These are phyloP conservation scores for Hirtodrosophila duncani DNA, from an alignment of 2,888 invertebrate species.

Conservation along the genomic window DNA sequence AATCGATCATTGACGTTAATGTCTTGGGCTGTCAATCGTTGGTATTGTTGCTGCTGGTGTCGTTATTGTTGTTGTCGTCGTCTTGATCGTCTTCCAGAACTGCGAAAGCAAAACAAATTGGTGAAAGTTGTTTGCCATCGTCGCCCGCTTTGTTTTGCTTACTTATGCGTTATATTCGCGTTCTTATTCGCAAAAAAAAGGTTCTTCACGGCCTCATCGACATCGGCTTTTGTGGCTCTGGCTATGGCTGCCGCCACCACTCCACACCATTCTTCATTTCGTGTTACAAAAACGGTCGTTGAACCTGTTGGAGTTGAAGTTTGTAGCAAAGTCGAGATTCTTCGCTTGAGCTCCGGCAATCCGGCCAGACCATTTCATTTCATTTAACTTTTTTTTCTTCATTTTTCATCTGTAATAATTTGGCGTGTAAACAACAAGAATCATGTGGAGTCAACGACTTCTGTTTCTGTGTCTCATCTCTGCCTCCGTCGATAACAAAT, in stretches of 20 bases:
- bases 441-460: conserved; percentile 67
- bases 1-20: conserved; percentile 50
- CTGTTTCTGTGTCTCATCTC: conserved; percentile 26
- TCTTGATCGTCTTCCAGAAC: conserved; percentile 41
- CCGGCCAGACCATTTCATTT: no score
- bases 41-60: conserved; percentile 42
- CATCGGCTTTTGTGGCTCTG: neutral
- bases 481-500: conserved; percentile 10
- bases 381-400: no score
- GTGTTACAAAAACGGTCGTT: conserved; percentile 68
- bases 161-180: conserved; percentile 52
- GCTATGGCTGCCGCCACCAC: neutral
- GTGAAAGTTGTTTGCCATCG: conserved; percentile 75
- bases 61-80: conserved; percentile 15
- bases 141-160: conserved; percentile 49
- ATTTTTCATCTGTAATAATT: conserved; percentile 70
- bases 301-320: conserved; percentile 42
- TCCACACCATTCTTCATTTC: conserved; percentile 29
- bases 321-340: conserved; percentile 7
- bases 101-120: conserved; percentile 77
- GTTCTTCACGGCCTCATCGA: neutral
- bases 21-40: conserved; percentile 56
- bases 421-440: conserved; percentile 58
- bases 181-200: conserved; percentile 66
- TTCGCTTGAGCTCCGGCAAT: neutral